Conservation (phyloP, 2,888 invertebrate genomes). For the Cistogaster globosa region DNA sequence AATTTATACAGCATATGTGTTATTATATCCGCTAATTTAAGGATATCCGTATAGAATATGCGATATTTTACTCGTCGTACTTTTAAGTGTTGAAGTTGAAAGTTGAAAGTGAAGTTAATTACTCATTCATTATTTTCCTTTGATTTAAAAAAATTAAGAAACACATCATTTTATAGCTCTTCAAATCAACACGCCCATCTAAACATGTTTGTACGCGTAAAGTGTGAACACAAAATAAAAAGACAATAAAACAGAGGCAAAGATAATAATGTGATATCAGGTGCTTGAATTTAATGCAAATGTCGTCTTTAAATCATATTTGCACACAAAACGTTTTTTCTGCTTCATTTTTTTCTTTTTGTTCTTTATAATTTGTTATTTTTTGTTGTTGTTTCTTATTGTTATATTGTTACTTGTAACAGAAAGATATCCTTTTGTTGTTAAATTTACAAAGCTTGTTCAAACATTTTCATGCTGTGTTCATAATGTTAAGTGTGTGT, state of each 20-base stretch:
- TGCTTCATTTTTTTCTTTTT: conserved; percentile 11
- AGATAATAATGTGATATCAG: conserved; percentile 70
- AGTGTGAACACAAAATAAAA: not conserved
- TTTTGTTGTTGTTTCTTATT: not conserved
- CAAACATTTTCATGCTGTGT: conserved; percentile 22
- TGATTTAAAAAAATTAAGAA: too few relatives aligned
- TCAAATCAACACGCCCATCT: not conserved
- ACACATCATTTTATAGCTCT: not conserved
- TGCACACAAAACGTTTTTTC: conserved; percentile 61
- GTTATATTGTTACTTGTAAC: conserved; percentile 28
- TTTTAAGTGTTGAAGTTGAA: too few relatives aligned
- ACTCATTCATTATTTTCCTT: too few relatives aligned
- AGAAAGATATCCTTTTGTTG: conserved; percentile 60
- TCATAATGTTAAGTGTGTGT: not conserved
- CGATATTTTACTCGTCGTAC: too few relatives aligned
- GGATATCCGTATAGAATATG: too few relatives aligned
- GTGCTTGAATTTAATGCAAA: conserved; percentile 69
- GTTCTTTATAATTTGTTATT: conserved; percentile 41
- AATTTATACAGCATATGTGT: too few relatives aligned
- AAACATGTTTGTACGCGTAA: not conserved
- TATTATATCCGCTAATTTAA: too few relatives aligned
- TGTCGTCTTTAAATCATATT: conserved; percentile 69
- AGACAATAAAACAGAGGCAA: conserved; percentile 33
- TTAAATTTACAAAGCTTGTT: conserved; percentile 58
- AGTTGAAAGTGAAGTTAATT: too few relatives aligned